Percentiles rank a stretch among this genome's conserved stretches.
phyloP scores from a whole-genome alignment of 2,113 vertebrate genomes.

The Leptobrachium ailaonicum region DNA sequence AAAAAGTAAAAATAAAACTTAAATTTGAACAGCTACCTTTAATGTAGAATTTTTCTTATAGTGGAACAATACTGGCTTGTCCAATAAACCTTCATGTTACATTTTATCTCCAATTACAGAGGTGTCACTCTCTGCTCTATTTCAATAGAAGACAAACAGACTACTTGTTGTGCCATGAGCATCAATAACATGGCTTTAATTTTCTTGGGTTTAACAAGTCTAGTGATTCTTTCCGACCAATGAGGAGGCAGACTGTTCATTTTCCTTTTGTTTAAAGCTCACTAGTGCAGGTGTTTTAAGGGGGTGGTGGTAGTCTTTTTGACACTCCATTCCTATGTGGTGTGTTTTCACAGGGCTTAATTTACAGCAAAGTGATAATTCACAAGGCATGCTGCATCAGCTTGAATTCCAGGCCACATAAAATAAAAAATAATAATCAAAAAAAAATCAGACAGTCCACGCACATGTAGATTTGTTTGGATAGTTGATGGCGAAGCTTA shows the following conservation, averaged over 20 bases:
- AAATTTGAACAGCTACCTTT: not conserved
- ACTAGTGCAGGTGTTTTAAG: conserved; percentile 11
- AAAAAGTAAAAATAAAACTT: not conserved
- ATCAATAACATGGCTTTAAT: not conserved
- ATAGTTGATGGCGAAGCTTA: conserved; percentile 97
- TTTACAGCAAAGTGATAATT: not conserved
- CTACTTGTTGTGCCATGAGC: no score
- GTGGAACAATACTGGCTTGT: not conserved
- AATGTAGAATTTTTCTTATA: not conserved
- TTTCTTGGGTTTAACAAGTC: not conserved
- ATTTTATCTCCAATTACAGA: not conserved
- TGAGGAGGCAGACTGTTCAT: not conserved
- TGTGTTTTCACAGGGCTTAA: not conserved
- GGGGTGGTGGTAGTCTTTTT: not conserved
- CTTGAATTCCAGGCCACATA: not conserved
- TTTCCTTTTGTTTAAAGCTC: not conserved
- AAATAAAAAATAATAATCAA: not conserved
- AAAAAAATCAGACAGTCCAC: conserved; percentile 69
- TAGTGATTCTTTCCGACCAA: not conserved
- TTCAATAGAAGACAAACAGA: not conserved
- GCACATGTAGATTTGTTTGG: conserved; percentile 93
- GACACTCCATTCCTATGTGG: not conserved
- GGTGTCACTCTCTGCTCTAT: not conserved
- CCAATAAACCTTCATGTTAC: no score
- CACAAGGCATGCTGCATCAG: conserved; percentile 17